Evolutionary conservation across 2,797 vertebrate species (phyloP), one percentile per base, ranked within the genome.

Genomic region (Morelia viridis): DNA sequence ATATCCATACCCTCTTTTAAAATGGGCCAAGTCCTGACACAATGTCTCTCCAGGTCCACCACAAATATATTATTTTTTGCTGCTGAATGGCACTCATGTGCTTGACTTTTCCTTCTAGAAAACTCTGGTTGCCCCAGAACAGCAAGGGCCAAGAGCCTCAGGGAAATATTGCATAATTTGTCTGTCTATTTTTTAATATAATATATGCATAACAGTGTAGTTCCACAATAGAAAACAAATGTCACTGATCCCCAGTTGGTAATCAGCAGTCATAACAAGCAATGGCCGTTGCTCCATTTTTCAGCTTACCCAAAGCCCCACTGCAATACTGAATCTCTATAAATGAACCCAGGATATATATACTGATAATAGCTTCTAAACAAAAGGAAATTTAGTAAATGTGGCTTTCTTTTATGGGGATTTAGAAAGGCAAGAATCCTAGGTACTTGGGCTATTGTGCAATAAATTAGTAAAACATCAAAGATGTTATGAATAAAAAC

Each of bases 361-460:
- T 35, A 93, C 8, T 93, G 91, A 84, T 58, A 65, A 62, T 89
- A 91, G 61, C 53, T 56, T 94, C 64, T 92, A 86, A 92, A 91
- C 85, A 92, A 68, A 28, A 93, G 76, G 35, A 61, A 94, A 90
- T 92, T 90, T 94, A 89, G 93, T 93, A 26, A 93, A 89, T 94
- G 94, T 93, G 31, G 91, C 95, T 91, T 31, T 93, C 60, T 89
- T 93, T 90, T 50, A 91, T 53, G n/a, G 58, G 9, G 89, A 1
- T 93, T 95, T 91, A 90, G 86, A 94, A 61, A 87, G 68, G 90
- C 62, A 12, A 95, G 89, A 95, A 83, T 58, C 93, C 61, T 50
- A 93, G 83, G 61, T 91, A 94, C 35, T 61, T 87, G 95, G 80
- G 3, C 62, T 57, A 83, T 22, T 84, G 12, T 1, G 90, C 35